These are phyloP conservation scores for Chondrosia reniformis DNA, from an alignment of 37 sponge, comb jelly and placozoan species.

Conservation along the genomic window DNA sequence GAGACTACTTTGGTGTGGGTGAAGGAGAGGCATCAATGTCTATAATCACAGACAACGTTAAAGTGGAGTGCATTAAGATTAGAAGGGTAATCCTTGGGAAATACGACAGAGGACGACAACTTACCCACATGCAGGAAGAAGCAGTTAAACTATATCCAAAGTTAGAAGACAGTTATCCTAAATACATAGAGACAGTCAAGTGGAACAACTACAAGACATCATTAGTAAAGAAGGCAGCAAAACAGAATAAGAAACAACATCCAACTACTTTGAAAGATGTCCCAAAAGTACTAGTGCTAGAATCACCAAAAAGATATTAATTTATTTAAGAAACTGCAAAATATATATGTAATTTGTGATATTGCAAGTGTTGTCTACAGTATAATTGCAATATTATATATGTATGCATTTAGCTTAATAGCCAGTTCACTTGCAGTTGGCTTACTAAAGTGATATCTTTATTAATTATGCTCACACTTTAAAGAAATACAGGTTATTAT, in stretches of 20 bases:
- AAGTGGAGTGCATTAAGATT: slow-evolving; percentile 44
- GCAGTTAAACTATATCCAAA: slow-evolving; percentile 39
- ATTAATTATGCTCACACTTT: too few relatives aligned
- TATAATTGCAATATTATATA: too few relatives aligned
- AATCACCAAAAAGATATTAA: background rate
- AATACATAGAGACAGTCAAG: slow-evolving; percentile 31
- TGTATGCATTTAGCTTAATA: too few relatives aligned
- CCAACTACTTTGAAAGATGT: slow-evolving; percentile 2
- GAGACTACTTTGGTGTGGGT: slow-evolving; percentile 85
- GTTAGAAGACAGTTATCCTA: slow-evolving; percentile 24
- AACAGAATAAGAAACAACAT: slow-evolving; percentile 8
- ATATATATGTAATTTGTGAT: too few relatives aligned
- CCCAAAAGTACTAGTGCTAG: slow-evolving; percentile 1
- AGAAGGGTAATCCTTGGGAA: slow-evolving; percentile 39
- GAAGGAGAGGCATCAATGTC: slow-evolving; percentile 39
- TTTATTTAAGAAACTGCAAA: too few relatives aligned
- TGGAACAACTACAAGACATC: slow-evolving; percentile 71
- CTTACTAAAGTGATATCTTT: too few relatives aligned
- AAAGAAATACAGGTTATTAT: too few relatives aligned
- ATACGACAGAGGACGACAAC: slow-evolving; percentile 24
- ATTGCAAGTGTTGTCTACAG: too few relatives aligned
- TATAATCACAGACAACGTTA: slow-evolving; percentile 35
- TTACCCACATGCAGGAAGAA: slow-evolving; percentile 15
- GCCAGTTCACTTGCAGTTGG: too few relatives aligned
- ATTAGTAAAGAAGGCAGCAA: slow-evolving; percentile 40